Conservation (phyloP, 2,888 invertebrate genomes). For the Drosophila dives region DNA sequence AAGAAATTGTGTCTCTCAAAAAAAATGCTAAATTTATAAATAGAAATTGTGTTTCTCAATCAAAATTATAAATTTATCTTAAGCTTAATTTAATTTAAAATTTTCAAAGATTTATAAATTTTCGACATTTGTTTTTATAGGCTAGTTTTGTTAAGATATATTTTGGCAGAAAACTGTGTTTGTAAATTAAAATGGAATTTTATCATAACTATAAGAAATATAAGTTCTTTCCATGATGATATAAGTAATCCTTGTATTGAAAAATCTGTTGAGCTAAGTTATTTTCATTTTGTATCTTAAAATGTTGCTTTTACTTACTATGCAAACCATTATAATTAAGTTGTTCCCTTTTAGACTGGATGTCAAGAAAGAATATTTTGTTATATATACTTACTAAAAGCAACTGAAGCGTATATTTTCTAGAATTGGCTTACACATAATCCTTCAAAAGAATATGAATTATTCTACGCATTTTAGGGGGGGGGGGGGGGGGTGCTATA, state of each 20-base stretch:
- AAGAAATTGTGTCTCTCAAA: not conserved
- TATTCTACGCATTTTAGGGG: constrained; percentile 11
- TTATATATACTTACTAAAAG: not conserved
- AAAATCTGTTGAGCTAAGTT: not conserved
- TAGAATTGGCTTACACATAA: constrained; percentile 20
- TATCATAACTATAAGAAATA: not conserved
- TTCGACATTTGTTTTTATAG: too few relatives aligned
- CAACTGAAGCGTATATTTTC: not conserved
- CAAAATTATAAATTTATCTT: too few relatives aligned
- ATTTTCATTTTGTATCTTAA: not conserved
- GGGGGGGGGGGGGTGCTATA: too few relatives aligned
- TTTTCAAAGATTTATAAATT: too few relatives aligned
- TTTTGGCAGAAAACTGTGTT: not conserved
- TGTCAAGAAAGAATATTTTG: not conserved
- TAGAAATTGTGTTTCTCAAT: not conserved
- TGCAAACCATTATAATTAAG: not conserved
- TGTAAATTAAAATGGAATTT: not conserved
- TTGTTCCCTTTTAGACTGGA: not conserved
- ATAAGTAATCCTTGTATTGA: not conserved
- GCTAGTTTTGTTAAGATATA: too few relatives aligned
- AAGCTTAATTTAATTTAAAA: too few relatives aligned
- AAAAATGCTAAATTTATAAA: too few relatives aligned
- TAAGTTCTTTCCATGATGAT: not conserved
- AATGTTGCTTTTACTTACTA: not conserved
- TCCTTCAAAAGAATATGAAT: constrained; percentile 16